Evolutionary conservation across 1,140 invertebrate species (phyloP).

Genomic region (Theocolax elegans): DNA sequence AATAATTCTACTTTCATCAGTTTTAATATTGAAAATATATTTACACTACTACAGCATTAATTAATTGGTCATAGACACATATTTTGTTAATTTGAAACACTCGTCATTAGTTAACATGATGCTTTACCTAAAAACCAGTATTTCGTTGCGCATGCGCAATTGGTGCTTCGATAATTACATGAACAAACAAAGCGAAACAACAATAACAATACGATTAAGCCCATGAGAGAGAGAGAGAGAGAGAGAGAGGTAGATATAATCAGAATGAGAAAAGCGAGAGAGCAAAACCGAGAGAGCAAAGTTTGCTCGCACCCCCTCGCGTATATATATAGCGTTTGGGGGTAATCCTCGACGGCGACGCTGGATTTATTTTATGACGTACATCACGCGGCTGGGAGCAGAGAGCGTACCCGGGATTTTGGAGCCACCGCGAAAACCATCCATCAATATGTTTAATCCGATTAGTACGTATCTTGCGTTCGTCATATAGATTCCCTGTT

Average conservation of each 20-base stretch:
- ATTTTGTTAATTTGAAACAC: too few relatives aligned
- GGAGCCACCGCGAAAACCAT: constrained; percentile 44
- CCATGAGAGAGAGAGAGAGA: neutral
- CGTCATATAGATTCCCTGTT: constrained; percentile 49
- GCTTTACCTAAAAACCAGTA: too few relatives aligned
- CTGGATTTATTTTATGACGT: constrained; percentile 55
- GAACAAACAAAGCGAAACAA: neutral
- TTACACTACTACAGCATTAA: too few relatives aligned
- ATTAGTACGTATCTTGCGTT: constrained; percentile 50
- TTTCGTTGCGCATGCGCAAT: too few relatives aligned
- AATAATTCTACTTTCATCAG: too few relatives aligned
- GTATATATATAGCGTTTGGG: neutral
- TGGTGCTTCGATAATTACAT: neutral
- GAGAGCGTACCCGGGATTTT: neutral
- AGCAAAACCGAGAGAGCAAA: constrained; percentile 13
- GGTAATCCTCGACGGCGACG: constrained; percentile 45
- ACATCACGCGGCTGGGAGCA: constrained; percentile 34
- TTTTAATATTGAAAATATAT: too few relatives aligned
- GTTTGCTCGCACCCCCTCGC: neutral
- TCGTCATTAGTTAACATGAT: too few relatives aligned
- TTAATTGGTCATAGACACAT: too few relatives aligned
- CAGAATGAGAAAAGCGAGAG: neutral
- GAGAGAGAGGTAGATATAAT: neutral
- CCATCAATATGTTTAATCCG: constrained; percentile 58
- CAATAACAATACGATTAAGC: constrained; percentile 19